Conservation (phyloP, 2,113 vertebrate species). For the Mustela lutreola region DNA sequence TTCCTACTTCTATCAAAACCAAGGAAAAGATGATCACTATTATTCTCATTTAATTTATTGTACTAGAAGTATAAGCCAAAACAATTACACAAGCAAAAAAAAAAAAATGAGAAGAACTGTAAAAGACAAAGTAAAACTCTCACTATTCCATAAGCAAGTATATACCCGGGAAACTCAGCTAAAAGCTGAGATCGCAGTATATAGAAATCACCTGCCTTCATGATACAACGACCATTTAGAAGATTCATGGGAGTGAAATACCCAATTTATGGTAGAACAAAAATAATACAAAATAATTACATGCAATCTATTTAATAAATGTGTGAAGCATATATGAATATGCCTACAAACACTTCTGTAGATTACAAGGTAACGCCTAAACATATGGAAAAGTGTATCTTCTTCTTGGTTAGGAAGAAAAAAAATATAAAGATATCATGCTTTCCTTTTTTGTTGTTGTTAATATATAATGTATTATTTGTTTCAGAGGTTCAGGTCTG, state of each 20-base stretch:
- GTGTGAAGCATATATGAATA: background rate
- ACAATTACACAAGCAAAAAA: background rate
- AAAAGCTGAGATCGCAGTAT: background rate
- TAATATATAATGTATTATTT: no score
- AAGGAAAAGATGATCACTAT: background rate
- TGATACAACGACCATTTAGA: background rate
- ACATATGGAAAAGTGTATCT: background rate
- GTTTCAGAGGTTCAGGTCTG: no score
- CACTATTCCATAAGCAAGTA: background rate
- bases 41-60: background rate
- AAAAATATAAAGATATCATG: background rate
- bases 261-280: background rate
- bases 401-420: background rate
- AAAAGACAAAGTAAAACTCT: background rate
- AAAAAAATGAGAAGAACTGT: background rate
- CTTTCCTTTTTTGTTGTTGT: no score
- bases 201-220: background rate
- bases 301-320: conserved; percentile 7
- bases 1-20: background rate
- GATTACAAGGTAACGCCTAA: background rate
- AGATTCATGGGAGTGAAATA: background rate
- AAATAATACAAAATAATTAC: background rate
- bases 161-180: background rate
- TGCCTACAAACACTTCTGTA: background rate
- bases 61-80: background rate